phyloP scores from a whole-genome alignment of 2,797 vertebrate genomes.

The Pampus argenteus region DNA sequence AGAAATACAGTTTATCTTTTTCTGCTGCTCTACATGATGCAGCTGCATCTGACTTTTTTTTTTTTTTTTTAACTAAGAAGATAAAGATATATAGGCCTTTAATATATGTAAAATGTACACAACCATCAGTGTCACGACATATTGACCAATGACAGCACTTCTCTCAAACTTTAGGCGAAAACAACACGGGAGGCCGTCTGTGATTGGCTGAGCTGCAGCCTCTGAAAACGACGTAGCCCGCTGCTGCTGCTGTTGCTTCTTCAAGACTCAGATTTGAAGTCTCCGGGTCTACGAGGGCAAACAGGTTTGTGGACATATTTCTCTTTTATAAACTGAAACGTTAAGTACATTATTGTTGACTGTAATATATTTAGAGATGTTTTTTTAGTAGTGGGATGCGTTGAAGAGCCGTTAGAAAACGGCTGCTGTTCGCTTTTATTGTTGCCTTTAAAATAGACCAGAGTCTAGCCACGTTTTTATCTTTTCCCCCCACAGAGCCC shows the following conservation, averaged over 20 bases:
- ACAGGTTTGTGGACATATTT: conserved; percentile 69
- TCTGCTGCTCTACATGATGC: neutral
- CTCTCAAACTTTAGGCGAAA: conserved; percentile 42
- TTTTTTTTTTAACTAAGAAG: too few species aligned
- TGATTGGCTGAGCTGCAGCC: conserved; percentile 72
- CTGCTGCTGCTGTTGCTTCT: conserved; percentile 27
- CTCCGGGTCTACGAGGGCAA: conserved; percentile 42
- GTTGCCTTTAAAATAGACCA: conserved; percentile 24
- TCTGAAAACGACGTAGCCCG: conserved; percentile 39
- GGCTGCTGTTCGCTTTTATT: conserved; percentile 16
- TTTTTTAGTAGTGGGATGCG: neutral
- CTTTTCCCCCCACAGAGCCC: neutral
- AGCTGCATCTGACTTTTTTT: neutral
- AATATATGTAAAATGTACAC: neutral
- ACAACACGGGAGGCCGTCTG: conserved; percentile 27
- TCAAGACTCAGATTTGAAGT: conserved; percentile 41
- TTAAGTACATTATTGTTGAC: neutral
- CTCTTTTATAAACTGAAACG: neutral
- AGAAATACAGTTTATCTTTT: neutral
- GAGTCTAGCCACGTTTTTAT: conserved; percentile 29
- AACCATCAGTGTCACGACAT: neutral
- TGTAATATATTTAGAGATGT: neutral
- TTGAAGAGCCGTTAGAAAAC: neutral
- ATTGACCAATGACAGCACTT: conserved; percentile 65
- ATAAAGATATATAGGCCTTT: too few species aligned